Evolutionary conservation across 1,140 invertebrate species (phyloP).

Genomic region (Eufriesea mexicana): DNA sequence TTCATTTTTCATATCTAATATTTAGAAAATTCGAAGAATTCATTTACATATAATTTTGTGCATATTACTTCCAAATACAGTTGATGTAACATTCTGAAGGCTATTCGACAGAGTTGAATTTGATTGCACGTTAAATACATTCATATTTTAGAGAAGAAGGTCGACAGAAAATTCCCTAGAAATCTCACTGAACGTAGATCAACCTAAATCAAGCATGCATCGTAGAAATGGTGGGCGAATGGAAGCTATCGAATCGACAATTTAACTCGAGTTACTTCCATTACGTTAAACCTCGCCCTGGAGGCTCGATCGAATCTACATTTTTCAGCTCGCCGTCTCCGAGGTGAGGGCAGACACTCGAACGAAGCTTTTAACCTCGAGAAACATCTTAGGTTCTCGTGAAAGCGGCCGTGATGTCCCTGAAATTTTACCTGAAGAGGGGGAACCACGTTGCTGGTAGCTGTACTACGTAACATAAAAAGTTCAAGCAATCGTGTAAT

Average conservation of each 20-base stretch:
- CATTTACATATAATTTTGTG: too few relatives aligned
- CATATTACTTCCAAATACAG: too few relatives aligned
- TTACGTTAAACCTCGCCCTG: neutral
- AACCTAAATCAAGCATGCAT: neutral
- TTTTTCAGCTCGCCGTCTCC: conserved; percentile 31
- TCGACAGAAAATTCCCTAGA: neutral
- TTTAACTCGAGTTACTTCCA: conserved; percentile 19
- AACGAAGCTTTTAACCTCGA: conserved; percentile 50
- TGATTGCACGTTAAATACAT: too few relatives aligned
- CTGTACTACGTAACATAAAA: neutral
- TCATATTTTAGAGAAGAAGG: neutral
- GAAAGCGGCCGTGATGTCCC: conserved; percentile 30
- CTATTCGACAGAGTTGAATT: too few relatives aligned
- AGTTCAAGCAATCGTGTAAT: neutral
- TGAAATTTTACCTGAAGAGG: conserved; percentile 16
- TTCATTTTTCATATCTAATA: too few relatives aligned
- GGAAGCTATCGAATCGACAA: neutral
- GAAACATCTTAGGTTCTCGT: conserved; percentile 37
- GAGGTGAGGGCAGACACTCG: conserved; percentile 22
- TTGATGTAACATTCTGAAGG: too few relatives aligned
- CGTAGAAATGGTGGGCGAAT: neutral
- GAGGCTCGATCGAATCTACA: conserved; percentile 42
- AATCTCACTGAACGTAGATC: too few relatives aligned
- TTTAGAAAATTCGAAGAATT: too few relatives aligned
- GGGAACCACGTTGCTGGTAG: neutral